A percentile compares a stretch with the other conserved stretches of the same genome.
These are phyloP conservation scores for Apoda limacodes DNA, from an alignment of 2,888 invertebrate species.

Conservation along the genomic window DNA sequence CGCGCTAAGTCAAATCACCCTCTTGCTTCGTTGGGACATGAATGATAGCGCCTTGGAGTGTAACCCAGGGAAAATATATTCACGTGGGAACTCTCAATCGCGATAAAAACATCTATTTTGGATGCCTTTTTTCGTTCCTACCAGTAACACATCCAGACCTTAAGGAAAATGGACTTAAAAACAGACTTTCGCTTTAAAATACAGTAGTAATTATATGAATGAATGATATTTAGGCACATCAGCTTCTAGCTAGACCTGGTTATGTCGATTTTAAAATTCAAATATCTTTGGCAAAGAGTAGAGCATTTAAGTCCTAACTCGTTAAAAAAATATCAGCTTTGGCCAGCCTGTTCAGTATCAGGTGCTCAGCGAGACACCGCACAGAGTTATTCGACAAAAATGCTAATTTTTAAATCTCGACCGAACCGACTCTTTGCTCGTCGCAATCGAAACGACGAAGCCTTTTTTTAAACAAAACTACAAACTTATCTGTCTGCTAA, in stretches of 20 bases:
- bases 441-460: conserved; percentile 51
- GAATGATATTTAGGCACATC: background rate
- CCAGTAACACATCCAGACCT: too few relatives aligned
- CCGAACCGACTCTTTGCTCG: conserved; percentile 47
- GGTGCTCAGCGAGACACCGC: conserved; percentile 58
- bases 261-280: conserved; percentile 17
- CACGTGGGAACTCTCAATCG: too few relatives aligned
- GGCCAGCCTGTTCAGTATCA: conserved; percentile 53
- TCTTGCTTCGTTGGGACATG: too few relatives aligned
- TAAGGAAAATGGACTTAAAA: too few relatives aligned
- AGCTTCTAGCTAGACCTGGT: background rate
- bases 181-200: too few relatives aligned
- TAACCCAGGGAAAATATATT: too few relatives aligned
- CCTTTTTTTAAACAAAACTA: conserved; percentile 31
- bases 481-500: too few relatives aligned
- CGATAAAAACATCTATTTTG: too few relatives aligned
- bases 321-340: conserved; percentile 42
- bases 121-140: too few relatives aligned
- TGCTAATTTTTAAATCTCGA: conserved; percentile 68
- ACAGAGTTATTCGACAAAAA: conserved; percentile 69
- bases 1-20: too few relatives aligned
- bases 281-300: conserved; percentile 34
- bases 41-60: too few relatives aligned
- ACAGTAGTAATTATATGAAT: too few relatives aligned
- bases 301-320: conserved; percentile 51